Conservation (phyloP, 2,113 vertebrate genomes). For the Hystrix cristata region DNA sequence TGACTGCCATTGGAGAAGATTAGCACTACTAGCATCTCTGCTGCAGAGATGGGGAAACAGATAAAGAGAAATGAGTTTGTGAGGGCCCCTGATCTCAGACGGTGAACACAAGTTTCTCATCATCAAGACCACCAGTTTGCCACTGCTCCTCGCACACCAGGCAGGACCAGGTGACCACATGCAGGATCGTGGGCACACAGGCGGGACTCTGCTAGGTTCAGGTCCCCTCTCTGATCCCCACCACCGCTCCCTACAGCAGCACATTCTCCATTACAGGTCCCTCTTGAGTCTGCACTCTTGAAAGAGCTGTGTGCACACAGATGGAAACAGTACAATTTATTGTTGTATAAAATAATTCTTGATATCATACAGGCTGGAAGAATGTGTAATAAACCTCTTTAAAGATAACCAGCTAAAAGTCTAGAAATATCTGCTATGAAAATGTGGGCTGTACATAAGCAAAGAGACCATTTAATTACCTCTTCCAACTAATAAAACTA, state of each 20-base stretch:
- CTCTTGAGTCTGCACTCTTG: neutral
- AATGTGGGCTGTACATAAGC: neutral
- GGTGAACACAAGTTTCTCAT: no score
- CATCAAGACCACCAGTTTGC: no score
- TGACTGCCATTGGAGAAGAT: fast-evolving
- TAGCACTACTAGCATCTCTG: fast-evolving
- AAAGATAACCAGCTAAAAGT: neutral
- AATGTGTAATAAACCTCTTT: conserved; percentile 13
- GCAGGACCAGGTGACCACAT: fast-evolving
- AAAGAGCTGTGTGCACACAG: neutral
- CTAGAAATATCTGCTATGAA: neutral
- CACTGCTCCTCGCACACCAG: fast-evolving
- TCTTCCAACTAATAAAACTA: neutral
- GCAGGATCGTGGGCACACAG: neutral
- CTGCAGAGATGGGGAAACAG: neutral
- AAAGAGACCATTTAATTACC: conserved; percentile 40
- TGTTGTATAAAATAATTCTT: neutral
- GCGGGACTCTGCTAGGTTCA: no score
- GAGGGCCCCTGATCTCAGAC: neutral
- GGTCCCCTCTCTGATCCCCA: fast-evolving
- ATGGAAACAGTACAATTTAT: neutral
- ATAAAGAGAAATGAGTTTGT: neutral
- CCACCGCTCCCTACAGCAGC: fast-evolving
- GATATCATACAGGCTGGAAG: neutral
- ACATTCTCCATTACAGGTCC: fast-evolving